Evolutionary conservation across 2,113 vertebrate species (phyloP), one percentile per base, ranked within the genome.

Genomic region (Dasyornis broadbenti): DNA sequence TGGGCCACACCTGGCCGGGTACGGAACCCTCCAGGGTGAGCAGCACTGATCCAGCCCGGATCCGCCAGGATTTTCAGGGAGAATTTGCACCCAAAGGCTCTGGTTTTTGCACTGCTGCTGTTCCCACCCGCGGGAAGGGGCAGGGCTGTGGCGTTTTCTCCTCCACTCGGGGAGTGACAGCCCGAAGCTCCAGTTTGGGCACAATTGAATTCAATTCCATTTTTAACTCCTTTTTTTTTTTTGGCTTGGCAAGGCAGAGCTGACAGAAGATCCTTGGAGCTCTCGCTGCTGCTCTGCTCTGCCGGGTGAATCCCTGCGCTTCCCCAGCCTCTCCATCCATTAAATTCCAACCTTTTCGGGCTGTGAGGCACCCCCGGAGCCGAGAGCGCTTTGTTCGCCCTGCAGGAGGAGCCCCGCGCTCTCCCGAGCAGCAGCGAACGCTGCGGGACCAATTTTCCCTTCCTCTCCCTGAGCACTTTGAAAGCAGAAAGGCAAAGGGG

Each of bases 391-490:
- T 54, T 66, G n/a, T 9, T 50, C 45, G 44, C 24, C 63, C 70
- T 24, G 3, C 50, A 33, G 28, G 56, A 91, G 83, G 42, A 94
- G n/a, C 33, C 66, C 10, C 2, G 35, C 52, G 28, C 82, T 83
- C 70, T 61, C 31, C 65, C 50, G 71, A 64, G 65, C 89, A 71
- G 60, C 77, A 64, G 77, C 31, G 16, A 89, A 64, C 16, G 31
- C 89, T 91, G 44, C 5, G 7, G 89, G 84, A 96, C 50, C 63
- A 39, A 90, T 89, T 94, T 87, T 42, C 70, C 84, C 50, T 85
- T 50, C 73, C 81, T 22, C 15, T 21, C 69, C 28, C 84, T 28
- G 89, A 65, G 63, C 28, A 10, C 21, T 80, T 53, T 53, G 82
- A 80, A 69, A 91, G 61, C 82, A 69, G 75, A 57, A 54, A 91